Evolutionary conservation across 92 coral and sea anemone species (phyloP), one percentile per base, ranked within the genome.

Genomic region (Chrysogorgia sp.): DNA sequence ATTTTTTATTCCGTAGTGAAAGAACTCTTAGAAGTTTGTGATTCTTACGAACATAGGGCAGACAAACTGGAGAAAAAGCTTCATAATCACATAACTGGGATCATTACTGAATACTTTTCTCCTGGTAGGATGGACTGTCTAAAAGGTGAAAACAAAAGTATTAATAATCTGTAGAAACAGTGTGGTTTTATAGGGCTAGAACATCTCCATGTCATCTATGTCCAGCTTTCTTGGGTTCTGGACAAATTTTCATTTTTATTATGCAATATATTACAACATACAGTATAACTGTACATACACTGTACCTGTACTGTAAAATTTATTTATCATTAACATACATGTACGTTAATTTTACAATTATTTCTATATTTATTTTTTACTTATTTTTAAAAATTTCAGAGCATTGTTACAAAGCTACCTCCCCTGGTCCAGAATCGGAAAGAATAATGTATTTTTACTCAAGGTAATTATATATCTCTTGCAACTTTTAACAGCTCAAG

Each of bases 371-470:
- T 59, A 37, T 26, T 9, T 59, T 59, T 8, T 8, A 10, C 28
- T 4, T 67, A 22, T 0, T 40, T 45, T 40, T 45, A 17, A 47
- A 6, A 2, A 2, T 80, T 81, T 2, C 59, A 93, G 98, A 94
- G 49, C 97, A 94, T 81, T 30, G 85, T 34, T 94, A 85, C 81
- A 94, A 91, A 83, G 97, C 97, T 0, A 89, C 86, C 25, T 64
- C 90, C 1, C 92, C 98, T 14, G 97, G 96, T 43, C 97, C 96
- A 15, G 98, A 94, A 75, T 87, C 98, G 21, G 98, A 94, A 67
- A 89, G 98, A 84, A 87, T 87, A 40, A 94, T 94, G 97, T 64
- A 60, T 25, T 94, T 94, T 74, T 94, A 94, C 67, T 89, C 92
- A 53, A 87, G 98, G 98, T 94, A 82, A 7, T 67, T 9, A 20